Conservation (phyloP, 2,113 vertebrate species). For the Oreotrochilus melanogaster region DNA sequence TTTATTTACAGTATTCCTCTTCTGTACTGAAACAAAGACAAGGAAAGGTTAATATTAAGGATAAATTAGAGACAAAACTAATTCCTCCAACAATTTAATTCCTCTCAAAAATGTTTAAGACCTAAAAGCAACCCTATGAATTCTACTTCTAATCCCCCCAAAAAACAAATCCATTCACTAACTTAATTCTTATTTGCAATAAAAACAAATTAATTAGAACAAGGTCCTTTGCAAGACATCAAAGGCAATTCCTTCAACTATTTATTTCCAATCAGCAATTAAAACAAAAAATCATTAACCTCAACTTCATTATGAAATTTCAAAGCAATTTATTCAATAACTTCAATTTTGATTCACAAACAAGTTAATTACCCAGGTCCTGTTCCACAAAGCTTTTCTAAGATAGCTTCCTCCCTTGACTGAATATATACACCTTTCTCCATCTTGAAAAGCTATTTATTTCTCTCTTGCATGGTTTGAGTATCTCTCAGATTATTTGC, state of each 20-base stretch:
- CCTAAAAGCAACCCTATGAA: not conserved
- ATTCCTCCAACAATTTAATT: constrained; percentile 10
- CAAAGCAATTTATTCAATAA: constrained; percentile 15
- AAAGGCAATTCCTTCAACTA: constrained; percentile 38
- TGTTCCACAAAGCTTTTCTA: not conserved
- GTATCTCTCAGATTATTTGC: no score
- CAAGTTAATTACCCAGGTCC: constrained; percentile 8
- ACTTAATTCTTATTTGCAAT: constrained; percentile 46
- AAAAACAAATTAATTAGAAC: constrained; percentile 58
- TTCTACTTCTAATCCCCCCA: not conserved
- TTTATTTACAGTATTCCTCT: not conserved
- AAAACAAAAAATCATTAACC: constrained; percentile 57
- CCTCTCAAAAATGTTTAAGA: constrained; percentile 17
- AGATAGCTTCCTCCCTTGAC: not conserved
- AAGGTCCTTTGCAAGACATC: not conserved
- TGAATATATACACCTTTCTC: not conserved
- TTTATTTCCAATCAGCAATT: constrained; percentile 16
- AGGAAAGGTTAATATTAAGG: not conserved
- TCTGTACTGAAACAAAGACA: not conserved
- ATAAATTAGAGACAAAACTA: constrained; percentile 20
- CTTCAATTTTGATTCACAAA: constrained; percentile 35
- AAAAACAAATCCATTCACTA: not conserved
- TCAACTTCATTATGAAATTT: constrained; percentile 34
- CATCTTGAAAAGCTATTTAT: not conserved
- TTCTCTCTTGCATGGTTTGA: not conserved